phyloP scores from a whole-genome alignment of 1,140 invertebrate species.

The Pogonus chalceus region DNA sequence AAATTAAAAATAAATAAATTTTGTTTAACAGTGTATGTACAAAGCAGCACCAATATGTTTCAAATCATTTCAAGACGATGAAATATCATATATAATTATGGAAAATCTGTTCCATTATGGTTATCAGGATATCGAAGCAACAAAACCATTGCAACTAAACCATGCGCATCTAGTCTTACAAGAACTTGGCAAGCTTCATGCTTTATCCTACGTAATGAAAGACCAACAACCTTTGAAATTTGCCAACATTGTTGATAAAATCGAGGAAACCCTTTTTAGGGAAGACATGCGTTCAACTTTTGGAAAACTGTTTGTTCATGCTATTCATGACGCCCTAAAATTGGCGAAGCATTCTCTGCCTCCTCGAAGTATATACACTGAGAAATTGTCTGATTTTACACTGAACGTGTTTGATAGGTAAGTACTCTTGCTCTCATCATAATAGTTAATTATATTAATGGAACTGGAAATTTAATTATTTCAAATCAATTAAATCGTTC shows the following conservation, averaged over 20 bases:
- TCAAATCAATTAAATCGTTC: no score
- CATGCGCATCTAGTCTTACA: conserved; percentile 1
- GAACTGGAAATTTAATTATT: no score
- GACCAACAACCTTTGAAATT: conserved; percentile 9
- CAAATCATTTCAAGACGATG: background rate
- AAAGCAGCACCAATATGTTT: background rate
- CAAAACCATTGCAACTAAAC: background rate
- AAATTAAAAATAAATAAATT: no score
- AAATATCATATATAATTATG: background rate
- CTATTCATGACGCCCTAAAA: conserved; percentile 11
- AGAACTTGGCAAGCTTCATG: conserved; percentile 9
- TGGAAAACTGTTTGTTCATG: conserved; percentile 8
- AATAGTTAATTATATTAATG: no score
- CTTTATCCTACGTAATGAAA: conserved; percentile 8
- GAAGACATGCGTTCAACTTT: background rate
- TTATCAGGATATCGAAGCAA: background rate
- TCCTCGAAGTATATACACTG: conserved; percentile 7
- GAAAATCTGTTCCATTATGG: background rate
- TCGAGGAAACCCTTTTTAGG: background rate
- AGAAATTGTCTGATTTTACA: conserved; percentile 9
- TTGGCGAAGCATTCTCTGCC: conserved; percentile 10
- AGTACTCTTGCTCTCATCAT: no score
- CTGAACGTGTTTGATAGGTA: conserved; percentile 9
- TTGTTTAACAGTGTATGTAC: no score
- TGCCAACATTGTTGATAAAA: background rate